A percentile compares a stretch with the other conserved stretches of the same genome.
phyloP scores from a whole-genome alignment of 1,140 invertebrate species.

The Drosophila repleta region DNA sequence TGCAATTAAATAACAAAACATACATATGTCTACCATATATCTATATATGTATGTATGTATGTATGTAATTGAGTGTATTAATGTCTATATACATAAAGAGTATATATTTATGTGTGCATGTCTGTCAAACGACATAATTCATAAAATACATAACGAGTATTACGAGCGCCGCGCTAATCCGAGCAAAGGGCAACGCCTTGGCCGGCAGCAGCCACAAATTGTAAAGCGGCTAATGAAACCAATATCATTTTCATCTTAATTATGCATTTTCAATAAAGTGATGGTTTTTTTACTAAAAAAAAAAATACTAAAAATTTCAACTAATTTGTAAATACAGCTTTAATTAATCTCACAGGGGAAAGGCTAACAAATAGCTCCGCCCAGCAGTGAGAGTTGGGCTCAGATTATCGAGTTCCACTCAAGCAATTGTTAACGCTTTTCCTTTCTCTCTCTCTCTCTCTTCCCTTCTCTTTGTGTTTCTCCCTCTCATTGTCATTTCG shows the following conservation, averaged over 20 bases:
- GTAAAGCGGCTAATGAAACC: constrained; percentile 72
- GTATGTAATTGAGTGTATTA: constrained; percentile 34
- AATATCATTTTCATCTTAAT: constrained; percentile 79
- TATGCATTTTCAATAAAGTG: constrained; percentile 82
- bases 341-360: background rate
- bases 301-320: constrained; percentile 13
- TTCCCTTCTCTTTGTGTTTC: background rate
- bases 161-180: too few species aligned
- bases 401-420: background rate
- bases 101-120: constrained; percentile 36
- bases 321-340: background rate
- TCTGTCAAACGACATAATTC: constrained; percentile 17
- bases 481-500: constrained; percentile 69
- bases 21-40: constrained; percentile 30
- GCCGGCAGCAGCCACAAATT: constrained; percentile 26
- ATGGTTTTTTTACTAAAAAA: constrained; percentile 80
- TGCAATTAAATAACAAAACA: constrained; percentile 52
- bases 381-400: background rate
- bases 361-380: too few species aligned
- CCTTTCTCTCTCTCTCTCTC: constrained; percentile 62
- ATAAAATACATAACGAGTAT: too few species aligned
- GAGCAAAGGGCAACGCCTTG: too few species aligned
- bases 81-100: constrained; percentile 44
- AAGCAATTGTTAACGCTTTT: constrained; percentile 11
- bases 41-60: constrained; percentile 37